phyloP scores from a whole-genome alignment of 1,140 invertebrate genomes.

The Polyergus mexicanus region DNA sequence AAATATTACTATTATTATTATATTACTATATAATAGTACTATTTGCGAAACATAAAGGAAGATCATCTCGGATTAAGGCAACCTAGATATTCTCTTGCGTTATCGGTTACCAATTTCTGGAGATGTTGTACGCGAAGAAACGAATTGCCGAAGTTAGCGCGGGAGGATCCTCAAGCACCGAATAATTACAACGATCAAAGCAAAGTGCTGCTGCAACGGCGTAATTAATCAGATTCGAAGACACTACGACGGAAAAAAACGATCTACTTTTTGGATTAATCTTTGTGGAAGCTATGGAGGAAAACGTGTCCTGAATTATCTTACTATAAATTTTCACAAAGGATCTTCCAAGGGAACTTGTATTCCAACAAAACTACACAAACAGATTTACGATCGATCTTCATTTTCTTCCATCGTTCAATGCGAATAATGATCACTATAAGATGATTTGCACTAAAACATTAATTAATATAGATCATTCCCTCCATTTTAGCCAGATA shows the following conservation, averaged over 20 bases:
- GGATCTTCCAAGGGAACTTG: not conserved
- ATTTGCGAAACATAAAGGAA: not conserved
- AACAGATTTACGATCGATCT: not conserved
- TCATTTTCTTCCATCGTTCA: not conserved
- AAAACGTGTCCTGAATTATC: constrained; percentile 8
- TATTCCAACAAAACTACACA: not conserved
- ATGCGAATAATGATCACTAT: not conserved
- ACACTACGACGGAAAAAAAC: not conserved
- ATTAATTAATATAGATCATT: not conserved
- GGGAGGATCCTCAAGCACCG: not conserved
- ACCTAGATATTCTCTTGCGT: not conserved
- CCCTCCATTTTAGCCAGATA: not conserved
- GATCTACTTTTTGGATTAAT: constrained; percentile 18
- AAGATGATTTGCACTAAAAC: not conserved
- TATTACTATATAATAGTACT: too few relatives aligned
- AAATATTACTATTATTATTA: too few relatives aligned
- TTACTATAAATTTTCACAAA: not conserved
- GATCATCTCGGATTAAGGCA: not conserved
- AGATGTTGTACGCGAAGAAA: not conserved
- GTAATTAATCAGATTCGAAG: constrained; percentile 45
- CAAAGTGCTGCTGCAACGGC: not conserved
- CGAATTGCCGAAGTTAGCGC: constrained; percentile 21
- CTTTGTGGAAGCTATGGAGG: not conserved
- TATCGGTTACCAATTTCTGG: not conserved
- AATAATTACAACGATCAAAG: constrained; percentile 37